A percentile compares a stretch with the other conserved stretches of the same genome.
Conservation (phyloP, 1,140 invertebrate genomes). For the Chrysoperla carnea region DNA sequence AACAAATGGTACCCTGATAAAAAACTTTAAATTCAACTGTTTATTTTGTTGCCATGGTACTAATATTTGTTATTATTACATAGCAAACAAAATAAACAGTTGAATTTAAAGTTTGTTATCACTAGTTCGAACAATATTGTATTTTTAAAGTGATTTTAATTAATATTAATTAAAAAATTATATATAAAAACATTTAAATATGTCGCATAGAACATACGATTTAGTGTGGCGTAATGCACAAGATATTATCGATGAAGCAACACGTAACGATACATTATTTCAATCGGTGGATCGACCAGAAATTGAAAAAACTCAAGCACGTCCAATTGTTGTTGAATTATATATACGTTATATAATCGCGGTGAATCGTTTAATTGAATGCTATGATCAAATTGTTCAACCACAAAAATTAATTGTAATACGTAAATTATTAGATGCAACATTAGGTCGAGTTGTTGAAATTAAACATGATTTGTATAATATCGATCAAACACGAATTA, state of each 20-base stretch:
- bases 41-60: no score
- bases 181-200: slow-evolving; percentile 14
- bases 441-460: slow-evolving; percentile 60
- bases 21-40: no score
- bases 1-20: no score
- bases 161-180: background rate
- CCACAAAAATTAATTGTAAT: slow-evolving; percentile 78
- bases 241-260: slow-evolving; percentile 37
- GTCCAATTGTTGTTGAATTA: slow-evolving; percentile 35
- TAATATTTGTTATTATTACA: no score
- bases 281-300: slow-evolving; percentile 36
- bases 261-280: slow-evolving; percentile 39
- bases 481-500: slow-evolving; percentile 68
- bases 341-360: slow-evolving; percentile 68
- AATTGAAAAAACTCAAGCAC: slow-evolving; percentile 37
- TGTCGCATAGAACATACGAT: slow-evolving; percentile 58
- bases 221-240: slow-evolving; percentile 45
- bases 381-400: slow-evolving; percentile 82
- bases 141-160: background rate
- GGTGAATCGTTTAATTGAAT: slow-evolving; percentile 54
- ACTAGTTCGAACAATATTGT: no score
- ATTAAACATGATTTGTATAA: slow-evolving; percentile 73
- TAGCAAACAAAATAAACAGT: no score
- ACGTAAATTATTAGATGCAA: slow-evolving; percentile 57
- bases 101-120: no score